Conservation (phyloP, 2,797 vertebrate genomes). For the Rhincodon typus region DNA sequence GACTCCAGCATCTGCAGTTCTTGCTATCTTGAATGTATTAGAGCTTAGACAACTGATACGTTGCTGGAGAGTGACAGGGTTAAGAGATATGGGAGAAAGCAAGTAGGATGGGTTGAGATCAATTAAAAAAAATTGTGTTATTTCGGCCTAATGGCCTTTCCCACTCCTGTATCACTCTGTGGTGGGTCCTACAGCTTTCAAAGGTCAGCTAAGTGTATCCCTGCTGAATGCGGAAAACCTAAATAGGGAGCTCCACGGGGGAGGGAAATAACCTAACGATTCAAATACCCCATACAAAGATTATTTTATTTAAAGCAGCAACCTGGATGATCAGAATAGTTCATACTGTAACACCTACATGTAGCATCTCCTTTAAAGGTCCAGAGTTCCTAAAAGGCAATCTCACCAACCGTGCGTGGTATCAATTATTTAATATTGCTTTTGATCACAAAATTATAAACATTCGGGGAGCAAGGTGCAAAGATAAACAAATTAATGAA, state of each 20-base stretch:
- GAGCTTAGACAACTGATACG: not conserved
- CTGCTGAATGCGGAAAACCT: conserved; percentile 7
- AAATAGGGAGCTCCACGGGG: not conserved
- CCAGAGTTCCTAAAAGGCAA: not conserved
- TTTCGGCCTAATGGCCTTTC: not conserved
- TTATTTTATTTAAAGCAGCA: not conserved
- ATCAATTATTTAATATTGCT: conserved; percentile 12
- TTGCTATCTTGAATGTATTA: not conserved
- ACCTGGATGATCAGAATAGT: not conserved
- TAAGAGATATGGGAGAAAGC: not conserved
- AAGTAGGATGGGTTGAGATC: not conserved
- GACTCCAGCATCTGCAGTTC: too few species aligned
- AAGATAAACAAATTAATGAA: not conserved
- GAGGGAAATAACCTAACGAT: not conserved
- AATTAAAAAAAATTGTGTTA: not conserved
- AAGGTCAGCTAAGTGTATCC: not conserved
- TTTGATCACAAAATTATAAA: conserved; percentile 19
- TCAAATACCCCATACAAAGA: conserved; percentile 25
- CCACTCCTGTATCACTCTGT: not conserved
- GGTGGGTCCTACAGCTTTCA: not conserved
- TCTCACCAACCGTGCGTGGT: not conserved
- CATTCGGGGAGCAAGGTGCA: not conserved
- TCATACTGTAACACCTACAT: not conserved
- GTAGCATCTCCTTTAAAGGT: not conserved
- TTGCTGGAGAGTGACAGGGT: not conserved